These are phyloP conservation scores for Pyxicephalus adspersus DNA, from an alignment of 2,113 vertebrate genomes.

Conservation along the genomic window DNA sequence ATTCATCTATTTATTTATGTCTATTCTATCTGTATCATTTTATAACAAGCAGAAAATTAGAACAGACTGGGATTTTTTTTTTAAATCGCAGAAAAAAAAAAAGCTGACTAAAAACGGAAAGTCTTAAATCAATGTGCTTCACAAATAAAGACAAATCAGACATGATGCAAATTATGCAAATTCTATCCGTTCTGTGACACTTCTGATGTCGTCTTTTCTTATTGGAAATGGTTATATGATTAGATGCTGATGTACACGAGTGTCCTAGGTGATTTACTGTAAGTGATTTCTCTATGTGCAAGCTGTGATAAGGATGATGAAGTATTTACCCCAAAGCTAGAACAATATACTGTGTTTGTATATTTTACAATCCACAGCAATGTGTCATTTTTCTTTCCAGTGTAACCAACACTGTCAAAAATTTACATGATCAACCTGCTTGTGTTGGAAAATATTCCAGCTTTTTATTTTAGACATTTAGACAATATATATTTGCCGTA, in stretches of 20 bases:
- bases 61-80: neutral
- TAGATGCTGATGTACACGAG: constrained; percentile 41
- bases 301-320: constrained; percentile 37
- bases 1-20: too few species aligned
- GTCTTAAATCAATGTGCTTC: constrained; percentile 41
- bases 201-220: constrained; percentile 27
- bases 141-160: constrained; percentile 53
- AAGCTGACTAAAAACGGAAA: neutral
- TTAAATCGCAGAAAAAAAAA: neutral
- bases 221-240: constrained; percentile 37
- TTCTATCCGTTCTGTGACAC: constrained; percentile 29
- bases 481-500: too few species aligned
- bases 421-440: neutral
- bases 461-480: too few species aligned
- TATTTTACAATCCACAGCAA: neutral
- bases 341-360: neutral
- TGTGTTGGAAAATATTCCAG: too few species aligned
- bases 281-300: constrained; percentile 24
- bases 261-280: constrained; percentile 39
- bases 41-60: neutral
- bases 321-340: constrained; percentile 44
- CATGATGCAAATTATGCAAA: constrained; percentile 48
- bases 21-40: too few species aligned
- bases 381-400: neutral
- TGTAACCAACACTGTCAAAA: neutral